Base-by-base conservation (phyloP, 1,140 invertebrate species). In the Maniola jurtina region DNA sequence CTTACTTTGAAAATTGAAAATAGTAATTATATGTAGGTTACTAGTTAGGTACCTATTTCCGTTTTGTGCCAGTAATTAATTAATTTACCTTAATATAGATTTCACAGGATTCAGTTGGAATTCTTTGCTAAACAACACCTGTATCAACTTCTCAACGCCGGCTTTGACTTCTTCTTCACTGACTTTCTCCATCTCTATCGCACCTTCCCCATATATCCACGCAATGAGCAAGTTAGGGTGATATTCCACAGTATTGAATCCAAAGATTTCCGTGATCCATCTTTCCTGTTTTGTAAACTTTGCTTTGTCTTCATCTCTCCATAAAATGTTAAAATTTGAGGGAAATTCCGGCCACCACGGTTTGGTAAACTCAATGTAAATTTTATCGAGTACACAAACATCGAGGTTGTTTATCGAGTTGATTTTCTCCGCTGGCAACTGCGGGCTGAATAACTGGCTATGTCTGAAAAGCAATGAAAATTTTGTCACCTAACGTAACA, bases 361-460 rank as follows among this genome's bases (percentile, higher is more conserved):
- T 48, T 90, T 78, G 1, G 92, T 77, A 71, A 95, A 96, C 78
- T 94, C 92, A 16, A 96, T 75, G 72, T 95, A 96, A 58, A 98
- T 93, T 87, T 97, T 97, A 76, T 96, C 93, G 0, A 96, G 92
- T 2, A 93, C 93, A 42, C 95, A 95, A 69, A 96, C 92, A 11
- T 93, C 93, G 1, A 96, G 81, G n/a, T 92, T 92, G 79, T 94
- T 86, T 16, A 95, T 95, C 0, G 93, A 88, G 38, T 91, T 87
- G 2, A 93, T 73, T 88, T 95, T 96, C 8, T 92, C 77, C 14
- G 79, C 59, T 0, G 95, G 93, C 36, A 95, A 74, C n/a, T 86
- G 71, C 1, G 94, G 95, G 14, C 82, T 86, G 78, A 96, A 96
- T 6, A 95, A 73, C 25, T 83, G 71, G 5, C 72, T 62, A 74